Conservation (phyloP, 1,140 invertebrate genomes). For the Andricus grossulariae region DNA sequence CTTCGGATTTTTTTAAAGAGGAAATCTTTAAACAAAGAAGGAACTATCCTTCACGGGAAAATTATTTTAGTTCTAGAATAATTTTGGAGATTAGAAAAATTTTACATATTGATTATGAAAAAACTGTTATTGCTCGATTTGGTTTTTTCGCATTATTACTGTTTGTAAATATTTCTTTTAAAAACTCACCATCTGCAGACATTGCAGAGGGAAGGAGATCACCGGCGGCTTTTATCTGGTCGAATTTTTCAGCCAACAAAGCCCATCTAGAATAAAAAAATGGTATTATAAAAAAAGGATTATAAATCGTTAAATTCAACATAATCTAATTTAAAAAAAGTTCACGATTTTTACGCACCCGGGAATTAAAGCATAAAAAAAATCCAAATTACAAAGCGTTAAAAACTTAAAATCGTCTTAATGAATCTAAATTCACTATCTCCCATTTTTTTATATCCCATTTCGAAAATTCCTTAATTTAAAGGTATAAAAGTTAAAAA, state of each 20-base stretch:
- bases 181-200: slow-evolving; percentile 69
- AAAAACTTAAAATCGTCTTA: too few species aligned
- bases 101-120: not conserved
- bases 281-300: slow-evolving; percentile 22
- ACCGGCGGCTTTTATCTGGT: slow-evolving; percentile 88
- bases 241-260: slow-evolving; percentile 88
- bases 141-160: too few species aligned
- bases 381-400: too few species aligned
- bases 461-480: not conserved
- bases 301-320: too few species aligned
- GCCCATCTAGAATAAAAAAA: slow-evolving; percentile 77
- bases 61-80: not conserved
- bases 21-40: too few species aligned
- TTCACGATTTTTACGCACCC: too few species aligned
- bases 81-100: not conserved
- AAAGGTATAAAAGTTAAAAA: slow-evolving; percentile 1
- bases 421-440: too few species aligned
- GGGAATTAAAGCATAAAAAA: too few species aligned
- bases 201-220: slow-evolving; percentile 86
- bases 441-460: too few species aligned
- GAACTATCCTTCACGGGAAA: too few species aligned
- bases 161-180: slow-evolving; percentile 41
- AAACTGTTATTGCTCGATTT: slow-evolving; percentile 33
- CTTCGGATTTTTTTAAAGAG: not conserved
- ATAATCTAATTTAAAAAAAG: too few species aligned